Evolutionary conservation across 2,113 vertebrate species (phyloP), one percentile per base, ranked within the genome.

Genomic region (Scytalopus superciliaris): DNA sequence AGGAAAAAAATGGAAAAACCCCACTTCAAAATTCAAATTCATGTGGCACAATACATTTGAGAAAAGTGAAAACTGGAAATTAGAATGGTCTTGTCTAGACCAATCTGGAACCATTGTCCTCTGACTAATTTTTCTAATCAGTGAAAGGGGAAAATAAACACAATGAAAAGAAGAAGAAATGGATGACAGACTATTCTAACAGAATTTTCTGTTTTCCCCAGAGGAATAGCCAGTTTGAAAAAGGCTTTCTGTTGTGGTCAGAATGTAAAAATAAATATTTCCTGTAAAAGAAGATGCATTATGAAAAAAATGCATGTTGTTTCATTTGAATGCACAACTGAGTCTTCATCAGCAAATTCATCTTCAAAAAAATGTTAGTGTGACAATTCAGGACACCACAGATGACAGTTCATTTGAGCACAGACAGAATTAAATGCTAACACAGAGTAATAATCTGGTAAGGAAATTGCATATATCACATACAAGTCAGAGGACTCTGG

Each of bases 41-140:
- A 78, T 87, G 64, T 73, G 6, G 11, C 25, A 89, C 25, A 77
- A 62, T 44, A 28, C 28, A 47, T 74, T 55, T 9, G 12, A 87
- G 39, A 78, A 53, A 69, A 77, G 12, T 44, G 22, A 74, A 74
- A 72, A 75, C 3, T 56, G 42, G 28, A 83, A 86, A 74, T 55
- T 59, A 67, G 30, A 81, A 55, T 69, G 57, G 13, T 19, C 44
- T 10, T 56, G 7, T 55, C 22, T 59, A 52, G 28, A 52, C 12
- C 8, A 57, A 8, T 55, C 39, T 50, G 35, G 28, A 82, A 63
- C 12, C 19, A 25, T 70, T 90, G 87, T 84, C 77, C 47, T 74
- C 64, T 83, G 78, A 78, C 33, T 90, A 76, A 81, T 95, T 94
- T 91, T 87, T 89, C 66, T 78, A 60, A 78, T 89, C 44, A 66